Evolutionary conservation across 2,797 vertebrate genomes (phyloP), one percentile per base, ranked within the genome.

Genomic region (Acipenser ruthenus): DNA sequence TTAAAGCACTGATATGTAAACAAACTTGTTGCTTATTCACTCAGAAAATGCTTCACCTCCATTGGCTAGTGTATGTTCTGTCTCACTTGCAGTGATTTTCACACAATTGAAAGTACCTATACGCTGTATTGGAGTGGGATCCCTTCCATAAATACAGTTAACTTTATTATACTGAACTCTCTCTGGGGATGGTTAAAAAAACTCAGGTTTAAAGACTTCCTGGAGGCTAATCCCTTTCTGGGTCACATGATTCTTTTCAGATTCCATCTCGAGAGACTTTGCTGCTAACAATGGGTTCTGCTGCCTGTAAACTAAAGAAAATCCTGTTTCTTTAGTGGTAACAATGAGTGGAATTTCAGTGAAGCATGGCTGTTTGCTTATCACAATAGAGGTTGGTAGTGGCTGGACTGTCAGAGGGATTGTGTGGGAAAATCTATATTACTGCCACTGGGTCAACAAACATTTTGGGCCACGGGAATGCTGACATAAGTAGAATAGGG

Each of bases 181-280:
- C 37, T 37, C 37, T 37, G 75, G 83, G 80, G 78, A 78, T 77
- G 70, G 80, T 83, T 82, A 75, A 79, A 67, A 70, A 11, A 63
- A 61, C 67, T 78, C 73, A 85, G 82, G 71, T 77, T 75, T 71
- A 80, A 85, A 84, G 85, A 82, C 83, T 85, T 89, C 82, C 88
- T 86, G 83, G 83, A 82, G 75, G 72, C 82, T 89, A 85, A 88
- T 88, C 85, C 82, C 79, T 80, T 83, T 84, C 83, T 81, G 84
- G 86, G 87, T 88, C 86, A 85, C 78, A 79, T 81, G 80, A 81
- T 77, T 83, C 83, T 83, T 87, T 88, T 87, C 78, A 86, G 81
- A 85, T 84, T 82, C 77, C 84, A 79, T 85, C 82, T 85, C 79
- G 79, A 85, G 78, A 84, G 71, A 73, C 70, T 84, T 82, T 85